phyloP scores from a whole-genome alignment of 2,888 invertebrate species.

The Kryphioiulus occultus region DNA sequence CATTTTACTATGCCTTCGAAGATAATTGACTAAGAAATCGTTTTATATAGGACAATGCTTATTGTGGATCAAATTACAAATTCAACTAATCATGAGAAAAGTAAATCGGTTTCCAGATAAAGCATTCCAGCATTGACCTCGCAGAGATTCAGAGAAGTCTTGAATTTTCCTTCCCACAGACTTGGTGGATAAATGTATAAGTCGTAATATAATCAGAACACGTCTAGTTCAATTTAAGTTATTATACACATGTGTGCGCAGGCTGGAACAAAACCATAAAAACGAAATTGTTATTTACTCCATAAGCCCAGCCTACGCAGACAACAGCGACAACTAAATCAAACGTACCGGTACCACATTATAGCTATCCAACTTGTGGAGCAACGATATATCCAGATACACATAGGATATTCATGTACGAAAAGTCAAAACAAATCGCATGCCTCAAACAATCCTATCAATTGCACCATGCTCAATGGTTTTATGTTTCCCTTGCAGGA shows the following conservation, averaged over 20 bases:
- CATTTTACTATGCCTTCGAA: no score
- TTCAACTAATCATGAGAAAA: no score
- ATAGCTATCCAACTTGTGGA: no score
- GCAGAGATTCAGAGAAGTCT: no score
- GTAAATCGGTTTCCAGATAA: no score
- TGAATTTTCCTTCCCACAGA: background rate
- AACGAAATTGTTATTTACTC: background rate
- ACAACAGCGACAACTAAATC: no score
- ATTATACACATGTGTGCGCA: background rate
- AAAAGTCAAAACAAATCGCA: background rate
- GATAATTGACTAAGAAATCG: no score
- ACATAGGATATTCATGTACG: background rate
- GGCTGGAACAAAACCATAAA: background rate
- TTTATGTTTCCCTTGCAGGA: conserved; percentile 26
- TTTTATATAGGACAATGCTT: no score
- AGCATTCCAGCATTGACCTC: no score
- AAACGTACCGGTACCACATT: no score
- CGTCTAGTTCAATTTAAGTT: background rate
- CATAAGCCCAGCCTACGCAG: no score
- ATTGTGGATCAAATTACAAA: no score
- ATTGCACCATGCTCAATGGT: background rate
- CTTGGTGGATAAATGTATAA: background rate
- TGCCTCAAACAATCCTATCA: background rate
- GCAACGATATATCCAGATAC: background rate
- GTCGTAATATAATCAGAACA: background rate